phyloP scores from a whole-genome alignment of 2,888 invertebrate species.

The Auanema sp. region DNA sequence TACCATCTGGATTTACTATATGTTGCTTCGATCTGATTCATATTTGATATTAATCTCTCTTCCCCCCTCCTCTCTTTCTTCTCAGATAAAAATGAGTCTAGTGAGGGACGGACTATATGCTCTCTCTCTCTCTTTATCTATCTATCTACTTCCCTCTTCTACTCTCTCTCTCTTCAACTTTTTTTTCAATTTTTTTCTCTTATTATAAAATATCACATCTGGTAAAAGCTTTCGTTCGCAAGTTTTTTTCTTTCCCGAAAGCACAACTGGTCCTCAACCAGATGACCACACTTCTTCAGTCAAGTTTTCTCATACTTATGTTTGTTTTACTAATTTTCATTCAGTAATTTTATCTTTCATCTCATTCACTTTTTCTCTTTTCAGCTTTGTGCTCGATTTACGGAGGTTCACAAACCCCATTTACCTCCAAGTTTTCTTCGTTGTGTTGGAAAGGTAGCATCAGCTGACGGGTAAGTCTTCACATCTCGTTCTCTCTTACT shows the following conservation, averaged over 20 bases:
- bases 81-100: neutral
- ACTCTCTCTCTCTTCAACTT: conserved; percentile 3
- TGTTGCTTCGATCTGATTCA: conserved; percentile 1
- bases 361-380: conserved; percentile 7
- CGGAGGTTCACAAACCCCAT: conserved; percentile 14
- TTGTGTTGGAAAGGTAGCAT: conserved; percentile 20
- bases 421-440: conserved; percentile 22
- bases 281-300: neutral
- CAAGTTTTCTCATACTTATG: neutral
- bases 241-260: conserved; percentile 1
- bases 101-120: neutral
- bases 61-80: neutral
- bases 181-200: conserved; percentile 2
- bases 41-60: conserved; percentile 3
- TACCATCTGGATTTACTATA: too few species aligned
- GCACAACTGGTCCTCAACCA: conserved; percentile 3
- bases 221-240: neutral
- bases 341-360: neutral
- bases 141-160: neutral
- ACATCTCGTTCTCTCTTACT: neutral
- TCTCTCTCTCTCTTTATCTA: neutral
- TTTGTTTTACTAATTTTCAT: neutral
- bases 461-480: conserved; percentile 22
- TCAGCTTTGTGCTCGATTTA: conserved; percentile 22
- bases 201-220: neutral